Evolutionary conservation across 2,797 vertebrate species (phyloP), one percentile per base, ranked within the genome.

Genomic region (Ciconia nigra): DNA sequence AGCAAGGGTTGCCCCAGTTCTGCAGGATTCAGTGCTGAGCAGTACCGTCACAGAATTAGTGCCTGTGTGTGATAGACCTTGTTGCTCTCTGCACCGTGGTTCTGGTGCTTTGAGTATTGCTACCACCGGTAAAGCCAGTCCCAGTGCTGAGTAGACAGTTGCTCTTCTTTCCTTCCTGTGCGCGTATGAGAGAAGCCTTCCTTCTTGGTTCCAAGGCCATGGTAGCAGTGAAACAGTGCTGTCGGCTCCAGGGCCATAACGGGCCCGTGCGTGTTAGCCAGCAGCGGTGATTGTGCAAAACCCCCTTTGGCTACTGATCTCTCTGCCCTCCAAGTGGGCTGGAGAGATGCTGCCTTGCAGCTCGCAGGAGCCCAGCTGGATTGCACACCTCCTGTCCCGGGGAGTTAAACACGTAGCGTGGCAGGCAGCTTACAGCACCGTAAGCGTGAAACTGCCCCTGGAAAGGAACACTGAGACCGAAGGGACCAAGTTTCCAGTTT

Each of bases 261-360:
- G 4, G 20, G 7, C 5, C 47, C 2, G 26, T 2, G 35, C 13
- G 54, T 3, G 18, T 41, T 29, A 35, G 35, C 51, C 72, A 42
- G 55, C 57, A 24, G 70, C n/a, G 1, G 18, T 10, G 51, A 51
- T 5, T 63, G 42, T 42, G 42, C 58, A 28, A 63, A 58, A 9
- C 25, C 59, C 51, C 11, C 11, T 5, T 29, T 14, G 65, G 42
- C 33, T 39, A 1, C 58, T 13, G 33, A 15, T 25, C 13, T 42
- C 4, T 24, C 7, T 0, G 5, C 6, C 1, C 22, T 26, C 52
- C 2, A 2, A 25, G 54, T 1, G 25, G 26, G 55, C 41, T 24
- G 24, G 54, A 5, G 35, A 25, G 65, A 13, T 16, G 52, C 11
- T 21, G 51, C 47, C 42, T 5, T 13, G 39, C 31, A 25, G 61